Conservation (phyloP, 2,888 invertebrate genomes). For the Plemyria rubiginata region DNA sequence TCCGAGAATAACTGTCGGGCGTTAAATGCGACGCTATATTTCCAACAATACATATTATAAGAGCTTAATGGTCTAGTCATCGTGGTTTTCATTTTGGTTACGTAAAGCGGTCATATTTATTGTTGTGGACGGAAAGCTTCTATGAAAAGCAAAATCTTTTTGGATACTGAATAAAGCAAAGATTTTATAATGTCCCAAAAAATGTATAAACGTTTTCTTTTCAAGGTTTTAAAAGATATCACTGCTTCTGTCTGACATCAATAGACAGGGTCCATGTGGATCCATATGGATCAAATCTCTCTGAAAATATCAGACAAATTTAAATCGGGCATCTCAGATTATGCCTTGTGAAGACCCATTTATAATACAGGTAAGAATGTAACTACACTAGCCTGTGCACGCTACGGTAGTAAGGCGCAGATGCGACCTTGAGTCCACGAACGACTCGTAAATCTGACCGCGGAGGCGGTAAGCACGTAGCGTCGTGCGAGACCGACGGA, state of each 20-base stretch:
- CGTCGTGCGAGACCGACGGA: neutral
- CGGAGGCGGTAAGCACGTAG: neutral
- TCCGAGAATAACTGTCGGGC: conserved; percentile 53
- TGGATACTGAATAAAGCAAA: neutral
- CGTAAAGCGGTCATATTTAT: neutral
- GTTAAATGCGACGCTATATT: conserved; percentile 49
- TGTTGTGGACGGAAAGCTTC: neutral
- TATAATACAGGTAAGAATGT: too few relatives aligned
- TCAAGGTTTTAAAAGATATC: too few relatives aligned
- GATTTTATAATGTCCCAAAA: too few relatives aligned
- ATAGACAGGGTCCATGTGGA: too few relatives aligned
- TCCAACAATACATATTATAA: conserved; percentile 43
- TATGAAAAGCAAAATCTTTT: neutral
- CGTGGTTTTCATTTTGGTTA: conserved; percentile 11
- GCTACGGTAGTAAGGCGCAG: too few relatives aligned
- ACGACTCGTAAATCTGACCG: neutral
- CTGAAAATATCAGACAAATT: too few relatives aligned
- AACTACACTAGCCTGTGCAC: too few relatives aligned
- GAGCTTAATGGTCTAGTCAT: conserved; percentile 21
- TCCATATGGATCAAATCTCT: too few relatives aligned
- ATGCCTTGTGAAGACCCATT: too few relatives aligned
- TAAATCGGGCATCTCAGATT: too few relatives aligned
- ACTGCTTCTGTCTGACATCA: too few relatives aligned
- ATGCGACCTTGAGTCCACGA: neutral
- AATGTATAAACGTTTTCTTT: too few relatives aligned